Evolutionary conservation across 2,113 vertebrate genomes (phyloP).

Genomic region (Mystacornis crossleyi): DNA sequence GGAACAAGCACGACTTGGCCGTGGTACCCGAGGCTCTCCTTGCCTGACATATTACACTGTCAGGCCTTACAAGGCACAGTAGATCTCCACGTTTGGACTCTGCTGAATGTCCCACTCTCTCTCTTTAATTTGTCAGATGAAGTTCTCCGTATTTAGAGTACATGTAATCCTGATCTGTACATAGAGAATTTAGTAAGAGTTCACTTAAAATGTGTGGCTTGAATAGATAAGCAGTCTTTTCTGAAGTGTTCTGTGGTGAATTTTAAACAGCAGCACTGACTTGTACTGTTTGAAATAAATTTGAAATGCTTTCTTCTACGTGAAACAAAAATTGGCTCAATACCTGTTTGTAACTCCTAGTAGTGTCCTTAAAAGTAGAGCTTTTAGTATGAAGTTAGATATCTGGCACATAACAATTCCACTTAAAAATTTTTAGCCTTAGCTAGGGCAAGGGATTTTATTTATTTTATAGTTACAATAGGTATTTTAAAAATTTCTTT

Average conservation of each 20-base stretch:
- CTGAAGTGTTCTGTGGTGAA: constrained; percentile 38
- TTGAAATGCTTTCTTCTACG: constrained; percentile 39
- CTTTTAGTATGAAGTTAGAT: background rate
- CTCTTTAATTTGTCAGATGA: constrained; percentile 30
- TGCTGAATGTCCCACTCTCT: background rate
- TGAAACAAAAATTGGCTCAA: constrained; percentile 21
- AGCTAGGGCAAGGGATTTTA: background rate
- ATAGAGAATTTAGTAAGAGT: constrained; percentile 22
- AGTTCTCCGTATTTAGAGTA: constrained; percentile 27
- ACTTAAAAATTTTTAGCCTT: background rate
- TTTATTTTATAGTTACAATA: background rate
- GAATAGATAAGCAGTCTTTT: constrained; percentile 58
- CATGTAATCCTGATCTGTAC: constrained; percentile 31
- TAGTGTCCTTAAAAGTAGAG: background rate
- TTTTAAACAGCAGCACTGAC: constrained; percentile 25
- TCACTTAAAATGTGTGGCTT: constrained; percentile 42
- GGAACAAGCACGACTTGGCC: constrained; percentile 34
- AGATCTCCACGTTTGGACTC: background rate
- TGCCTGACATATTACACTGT: constrained; percentile 7
- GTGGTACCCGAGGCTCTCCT: background rate
- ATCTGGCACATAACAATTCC: background rate
- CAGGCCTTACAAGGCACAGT: constrained; percentile 9
- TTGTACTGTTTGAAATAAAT: constrained; percentile 40
- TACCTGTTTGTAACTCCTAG: background rate
- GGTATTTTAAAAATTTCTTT: background rate